Evolutionary conservation across 2,888 invertebrate species (phyloP), one percentile per base, ranked within the genome.

Genomic region (Rhorus exstirpatorius): DNA sequence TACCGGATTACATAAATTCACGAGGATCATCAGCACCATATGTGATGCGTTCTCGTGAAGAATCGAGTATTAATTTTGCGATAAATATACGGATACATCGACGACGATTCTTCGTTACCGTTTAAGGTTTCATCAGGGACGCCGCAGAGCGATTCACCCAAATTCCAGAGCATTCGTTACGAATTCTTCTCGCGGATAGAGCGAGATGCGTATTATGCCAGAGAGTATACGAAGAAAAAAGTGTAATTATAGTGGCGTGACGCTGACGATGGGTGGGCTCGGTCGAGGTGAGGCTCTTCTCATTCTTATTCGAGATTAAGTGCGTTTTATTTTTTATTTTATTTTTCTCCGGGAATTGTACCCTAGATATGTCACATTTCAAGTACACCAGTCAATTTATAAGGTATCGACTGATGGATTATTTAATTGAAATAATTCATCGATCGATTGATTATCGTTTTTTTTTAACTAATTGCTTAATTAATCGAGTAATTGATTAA

Each of bases 241-340:
- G 46, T 10, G 60, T 63, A 67, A 72, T 67, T 68, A 21, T 44
- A 51, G 17, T 46, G 58, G 17, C 31, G 55, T 70, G 53, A 74
- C 61, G 58, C 38, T 74, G 26, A 38, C 61, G 58, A 31, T 74
- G 26, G 46, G 61, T 81, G 68, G 51, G 61, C 58, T 74, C 46
- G 76, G 63, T 76, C 74, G 71, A 65, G 61, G 74, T 77, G 61
- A 72, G 65, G 70, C 79, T 76, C 65, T 55, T 68, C 46, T 19
- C 41, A 74, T 77, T 58, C 71, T 60, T 74, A 80, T 78, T 82
- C 77, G 19, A 75, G 19, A 55, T 65, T 58, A 55, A 41, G 65
- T 51, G 61, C 24, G 10, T 70, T 63, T 74, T 70, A 21, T 49
- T 55, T 67, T 26, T 7, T 71, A 21, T 31, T 38, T 46, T 3